Evolutionary conservation across 1,140 invertebrate genomes (phyloP).

Genomic region (Drosophila tristis): DNA sequence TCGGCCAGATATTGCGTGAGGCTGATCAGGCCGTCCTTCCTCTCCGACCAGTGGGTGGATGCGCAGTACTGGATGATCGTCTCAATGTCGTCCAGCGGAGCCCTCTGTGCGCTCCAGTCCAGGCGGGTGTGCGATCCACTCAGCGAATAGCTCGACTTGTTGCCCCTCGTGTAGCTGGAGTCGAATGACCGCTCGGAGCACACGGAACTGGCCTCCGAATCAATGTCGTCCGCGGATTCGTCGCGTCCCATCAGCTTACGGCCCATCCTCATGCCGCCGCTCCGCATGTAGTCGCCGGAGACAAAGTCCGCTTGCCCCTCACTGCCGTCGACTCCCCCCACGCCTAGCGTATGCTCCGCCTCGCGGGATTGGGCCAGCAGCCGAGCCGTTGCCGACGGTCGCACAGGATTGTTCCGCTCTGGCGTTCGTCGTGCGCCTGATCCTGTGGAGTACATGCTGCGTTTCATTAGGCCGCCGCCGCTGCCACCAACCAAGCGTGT

Average conservation of each 20-base stretch:
- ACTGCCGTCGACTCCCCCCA: conserved; percentile 85
- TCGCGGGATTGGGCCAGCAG: conserved; percentile 95
- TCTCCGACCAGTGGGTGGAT: conserved; percentile 95
- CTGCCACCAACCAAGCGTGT: conserved; percentile 78
- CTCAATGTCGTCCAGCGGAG: conserved; percentile 90
- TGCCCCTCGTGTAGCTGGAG: conserved; percentile 86
- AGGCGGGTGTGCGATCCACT: conserved; percentile 92
- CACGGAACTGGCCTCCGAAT: conserved; percentile 97
- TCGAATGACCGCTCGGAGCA: conserved; percentile 96
- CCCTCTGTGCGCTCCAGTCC: conserved; percentile 85
- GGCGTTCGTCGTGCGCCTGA: conserved; percentile 82
- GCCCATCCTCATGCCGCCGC: conserved; percentile 69
- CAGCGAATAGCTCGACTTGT: conserved; percentile 87
- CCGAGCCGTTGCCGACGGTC: conserved; percentile 90
- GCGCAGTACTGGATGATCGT: conserved; percentile 95
- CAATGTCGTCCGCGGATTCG: conserved; percentile 91
- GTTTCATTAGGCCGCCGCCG: conserved; percentile 64
- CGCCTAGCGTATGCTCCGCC: conserved; percentile 92
- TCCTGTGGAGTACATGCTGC: conserved; percentile 75
- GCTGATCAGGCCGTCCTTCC: conserved; percentile 95
- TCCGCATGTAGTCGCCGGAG: conserved; percentile 65
- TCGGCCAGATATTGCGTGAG: conserved; percentile 86
- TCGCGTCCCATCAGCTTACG: conserved; percentile 85
- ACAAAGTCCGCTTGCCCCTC: conserved; percentile 77
- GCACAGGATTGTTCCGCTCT: conserved; percentile 86